A percentile compares a stretch with the other conserved stretches of the same genome.
Evolutionary conservation across 2,797 vertebrate genomes (phyloP).

Genomic region (Cyprinodon diabolis): DNA sequence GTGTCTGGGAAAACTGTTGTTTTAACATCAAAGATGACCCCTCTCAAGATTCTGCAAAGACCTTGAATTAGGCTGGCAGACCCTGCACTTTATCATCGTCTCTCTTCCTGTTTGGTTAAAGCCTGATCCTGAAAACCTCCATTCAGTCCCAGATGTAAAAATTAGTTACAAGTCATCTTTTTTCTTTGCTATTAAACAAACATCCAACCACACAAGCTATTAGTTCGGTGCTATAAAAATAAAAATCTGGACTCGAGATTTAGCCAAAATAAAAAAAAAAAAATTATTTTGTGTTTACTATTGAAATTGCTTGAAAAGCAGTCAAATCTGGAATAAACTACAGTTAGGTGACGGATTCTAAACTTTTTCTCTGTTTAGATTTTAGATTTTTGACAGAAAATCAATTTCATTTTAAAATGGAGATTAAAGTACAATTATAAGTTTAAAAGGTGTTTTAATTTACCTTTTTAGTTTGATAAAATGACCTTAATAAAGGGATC

Average conservation of each 20-base stretch:
- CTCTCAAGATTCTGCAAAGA: slow-evolving; percentile 31
- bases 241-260: neutral
- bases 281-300: too few relatives aligned
- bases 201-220: slow-evolving; percentile 1
- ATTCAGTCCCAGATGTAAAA: slow-evolving; percentile 39
- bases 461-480: neutral
- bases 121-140: slow-evolving; percentile 29
- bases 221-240: neutral
- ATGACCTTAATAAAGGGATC: neutral
- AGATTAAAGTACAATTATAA: neutral
- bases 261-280: neutral
- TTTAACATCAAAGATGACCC: slow-evolving; percentile 68
- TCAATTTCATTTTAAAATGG: neutral
- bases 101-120: slow-evolving; percentile 64
- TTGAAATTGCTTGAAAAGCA: neutral
- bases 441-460: neutral
- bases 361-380: neutral
- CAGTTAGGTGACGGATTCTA: neutral
- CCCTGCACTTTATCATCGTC: slow-evolving; percentile 43
- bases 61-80: slow-evolving; percentile 32
- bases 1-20: slow-evolving; percentile 58
- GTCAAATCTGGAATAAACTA: neutral
- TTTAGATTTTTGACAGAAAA: neutral
- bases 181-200: slow-evolving; percentile 10
- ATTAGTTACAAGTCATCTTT: slow-evolving; percentile 37